A percentile compares a stretch with the other conserved stretches of the same genome.
Conservation (phyloP, 2,797 vertebrate genomes). For the Coccyzus lansbergi region DNA sequence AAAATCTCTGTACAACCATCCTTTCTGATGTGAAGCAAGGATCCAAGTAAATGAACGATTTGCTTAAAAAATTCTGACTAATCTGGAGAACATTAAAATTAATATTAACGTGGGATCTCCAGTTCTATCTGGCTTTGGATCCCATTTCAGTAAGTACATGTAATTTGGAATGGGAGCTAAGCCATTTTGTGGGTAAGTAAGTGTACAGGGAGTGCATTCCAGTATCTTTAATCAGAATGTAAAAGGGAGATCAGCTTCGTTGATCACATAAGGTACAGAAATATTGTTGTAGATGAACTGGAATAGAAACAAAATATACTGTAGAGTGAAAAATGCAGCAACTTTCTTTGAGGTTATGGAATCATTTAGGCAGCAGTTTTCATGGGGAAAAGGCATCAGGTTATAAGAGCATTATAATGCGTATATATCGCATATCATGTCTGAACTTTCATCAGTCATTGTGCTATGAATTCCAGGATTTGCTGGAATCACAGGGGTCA, state of each 20-base stretch:
- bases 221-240: conserved; percentile 53
- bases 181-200: conserved; percentile 47
- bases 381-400: background rate
- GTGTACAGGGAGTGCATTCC: conserved; percentile 18
- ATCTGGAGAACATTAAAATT: conserved; percentile 76
- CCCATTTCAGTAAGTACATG: conserved; percentile 67
- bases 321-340: background rate
- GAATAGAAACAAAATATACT: conserved; percentile 38
- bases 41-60: conserved; percentile 74
- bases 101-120: conserved; percentile 73
- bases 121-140: conserved; percentile 72
- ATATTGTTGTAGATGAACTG: conserved; percentile 21
- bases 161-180: conserved; percentile 66
- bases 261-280: conserved; percentile 10
- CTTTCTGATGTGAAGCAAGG: conserved; percentile 71
- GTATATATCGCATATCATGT: background rate
- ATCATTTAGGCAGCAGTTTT: background rate
- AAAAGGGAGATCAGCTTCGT: conserved; percentile 28
- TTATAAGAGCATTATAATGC: background rate
- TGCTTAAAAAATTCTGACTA: conserved; percentile 74
- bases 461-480: background rate
- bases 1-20: conserved; percentile 62
- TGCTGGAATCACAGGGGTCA: background rate
- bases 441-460: background rate
- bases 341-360: background rate